Conservation (phyloP, 2,888 invertebrate species). For the Acrocyrtus sp. region DNA sequence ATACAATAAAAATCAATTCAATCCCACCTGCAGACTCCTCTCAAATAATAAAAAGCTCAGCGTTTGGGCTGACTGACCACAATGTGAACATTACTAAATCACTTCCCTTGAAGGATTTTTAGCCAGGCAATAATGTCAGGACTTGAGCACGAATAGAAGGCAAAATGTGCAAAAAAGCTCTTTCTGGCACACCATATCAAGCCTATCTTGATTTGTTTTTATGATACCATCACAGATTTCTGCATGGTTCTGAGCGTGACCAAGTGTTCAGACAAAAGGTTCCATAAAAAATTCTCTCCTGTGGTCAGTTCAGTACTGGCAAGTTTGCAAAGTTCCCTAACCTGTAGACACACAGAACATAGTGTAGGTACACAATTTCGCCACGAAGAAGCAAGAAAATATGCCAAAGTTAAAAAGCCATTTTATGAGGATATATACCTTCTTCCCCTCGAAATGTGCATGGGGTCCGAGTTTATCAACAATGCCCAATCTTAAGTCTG, state of each 20-base stretch:
- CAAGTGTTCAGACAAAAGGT: constrained; percentile 45
- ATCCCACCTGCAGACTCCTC: constrained; percentile 35
- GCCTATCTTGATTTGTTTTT: constrained; percentile 43
- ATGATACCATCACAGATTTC: too few relatives aligned
- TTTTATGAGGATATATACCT: too few relatives aligned
- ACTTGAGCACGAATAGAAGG: too few relatives aligned
- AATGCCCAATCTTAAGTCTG: too few relatives aligned
- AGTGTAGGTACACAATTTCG: constrained; percentile 18
- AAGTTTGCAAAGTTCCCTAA: constrained; percentile 42
- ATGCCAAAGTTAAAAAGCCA: too few relatives aligned
- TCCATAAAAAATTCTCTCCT: constrained; percentile 44
- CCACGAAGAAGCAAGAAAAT: too few relatives aligned
- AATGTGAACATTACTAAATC: constrained; percentile 38
- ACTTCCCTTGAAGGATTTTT: constrained; percentile 46
- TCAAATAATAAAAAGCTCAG: constrained; percentile 15
- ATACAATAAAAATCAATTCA: constrained; percentile 37
- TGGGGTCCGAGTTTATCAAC: too few relatives aligned
- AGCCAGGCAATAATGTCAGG: too few relatives aligned
- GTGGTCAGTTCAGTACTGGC: too few relatives aligned
- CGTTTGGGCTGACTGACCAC: too few relatives aligned
- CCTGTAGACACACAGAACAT: constrained; percentile 36
- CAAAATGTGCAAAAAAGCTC: constrained; percentile 26
- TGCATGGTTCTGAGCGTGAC: constrained; percentile 43
- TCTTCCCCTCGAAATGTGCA: constrained; percentile 4
- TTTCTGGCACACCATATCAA: too few relatives aligned